Evolutionary conservation across 2,888 invertebrate species (phyloP).

Genomic region (Cylindroiulus punctatus): DNA sequence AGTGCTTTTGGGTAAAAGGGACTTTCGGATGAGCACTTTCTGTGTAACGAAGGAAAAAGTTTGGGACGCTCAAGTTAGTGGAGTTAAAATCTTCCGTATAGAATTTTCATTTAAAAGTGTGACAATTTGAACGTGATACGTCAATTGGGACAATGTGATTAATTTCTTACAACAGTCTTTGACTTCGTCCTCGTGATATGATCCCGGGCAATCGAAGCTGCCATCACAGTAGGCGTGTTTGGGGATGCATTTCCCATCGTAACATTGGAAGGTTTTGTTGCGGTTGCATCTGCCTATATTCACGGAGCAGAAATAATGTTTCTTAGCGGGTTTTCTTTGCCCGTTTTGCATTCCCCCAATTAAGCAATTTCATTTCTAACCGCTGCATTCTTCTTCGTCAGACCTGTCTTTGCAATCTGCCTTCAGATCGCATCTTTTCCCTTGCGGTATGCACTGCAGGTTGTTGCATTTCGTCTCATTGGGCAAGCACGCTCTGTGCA

Average conservation of each 20-base stretch:
- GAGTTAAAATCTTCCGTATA: too few relatives aligned
- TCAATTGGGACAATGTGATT: too few relatives aligned
- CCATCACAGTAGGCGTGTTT: constrained; percentile 61
- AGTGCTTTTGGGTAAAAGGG: too few relatives aligned
- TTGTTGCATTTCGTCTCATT: constrained; percentile 63
- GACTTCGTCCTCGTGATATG: constrained; percentile 62
- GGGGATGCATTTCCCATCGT: constrained; percentile 63
- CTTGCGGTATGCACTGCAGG: constrained; percentile 63
- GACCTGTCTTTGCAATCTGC: constrained; percentile 63
- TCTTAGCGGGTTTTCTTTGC: constrained; percentile 1
- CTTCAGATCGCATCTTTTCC: constrained; percentile 63
- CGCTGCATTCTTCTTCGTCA: constrained; percentile 60
- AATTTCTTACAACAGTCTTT: constrained; percentile 58
- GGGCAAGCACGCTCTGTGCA: constrained; percentile 58
- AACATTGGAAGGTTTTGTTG: constrained; percentile 62
- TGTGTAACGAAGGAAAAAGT: too few relatives aligned
- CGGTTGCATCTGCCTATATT: constrained; percentile 61
- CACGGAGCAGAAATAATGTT: constrained; percentile 46
- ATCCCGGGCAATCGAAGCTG: constrained; percentile 62
- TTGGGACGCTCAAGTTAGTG: too few relatives aligned
- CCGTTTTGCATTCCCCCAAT: neutral
- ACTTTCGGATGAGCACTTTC: too few relatives aligned
- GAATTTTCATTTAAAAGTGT: too few relatives aligned
- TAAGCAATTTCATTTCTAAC: constrained; percentile 56
- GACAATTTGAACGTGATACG: too few relatives aligned